Evolutionary conservation across 1,140 invertebrate genomes (phyloP).

Genomic region (Aphelenchoides avenae): DNA sequence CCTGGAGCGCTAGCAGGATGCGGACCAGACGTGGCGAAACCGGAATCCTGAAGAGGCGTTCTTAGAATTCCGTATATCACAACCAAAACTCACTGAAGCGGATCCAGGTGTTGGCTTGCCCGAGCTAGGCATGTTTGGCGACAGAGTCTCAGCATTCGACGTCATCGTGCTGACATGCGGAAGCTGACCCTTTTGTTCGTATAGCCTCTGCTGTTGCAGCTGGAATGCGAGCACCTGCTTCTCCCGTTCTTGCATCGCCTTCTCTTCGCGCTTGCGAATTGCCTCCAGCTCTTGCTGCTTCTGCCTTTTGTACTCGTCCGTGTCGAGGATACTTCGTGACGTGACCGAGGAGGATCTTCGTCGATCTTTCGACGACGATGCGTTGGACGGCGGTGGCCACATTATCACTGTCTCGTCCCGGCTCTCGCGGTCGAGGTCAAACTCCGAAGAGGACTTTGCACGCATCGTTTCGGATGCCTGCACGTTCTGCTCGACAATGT

Average conservation of each 20-base stretch:
- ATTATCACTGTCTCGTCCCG: slow-evolving; percentile 42
- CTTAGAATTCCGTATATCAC: background rate
- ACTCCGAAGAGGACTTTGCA: background rate
- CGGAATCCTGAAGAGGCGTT: slow-evolving; percentile 1
- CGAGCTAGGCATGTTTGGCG: background rate
- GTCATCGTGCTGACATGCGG: slow-evolving; percentile 5
- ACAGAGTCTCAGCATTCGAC: slow-evolving; percentile 7
- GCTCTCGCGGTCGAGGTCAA: background rate
- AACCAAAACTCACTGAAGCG: too few relatives aligned
- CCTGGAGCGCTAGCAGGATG: slow-evolving; percentile 1
- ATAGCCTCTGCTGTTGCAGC: slow-evolving; percentile 44
- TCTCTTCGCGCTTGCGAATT: slow-evolving; percentile 35
- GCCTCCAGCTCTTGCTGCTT: too few relatives aligned
- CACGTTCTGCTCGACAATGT: background rate
- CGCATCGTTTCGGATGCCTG: background rate
- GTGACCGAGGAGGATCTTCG: slow-evolving; percentile 50
- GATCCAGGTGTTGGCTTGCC: slow-evolving; percentile 2
- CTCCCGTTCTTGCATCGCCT: slow-evolving; percentile 27
- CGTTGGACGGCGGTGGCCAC: slow-evolving; percentile 46
- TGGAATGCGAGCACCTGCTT: slow-evolving; percentile 50
- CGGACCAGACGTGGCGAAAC: too few relatives aligned
- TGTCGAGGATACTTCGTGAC: slow-evolving; percentile 50
- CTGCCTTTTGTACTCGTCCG: slow-evolving; percentile 41
- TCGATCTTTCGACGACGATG: slow-evolving; percentile 37
- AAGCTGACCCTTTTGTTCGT: slow-evolving; percentile 21